Base-by-base conservation (phyloP, 2,113 vertebrate genomes). In the Tringa solitaria region DNA sequence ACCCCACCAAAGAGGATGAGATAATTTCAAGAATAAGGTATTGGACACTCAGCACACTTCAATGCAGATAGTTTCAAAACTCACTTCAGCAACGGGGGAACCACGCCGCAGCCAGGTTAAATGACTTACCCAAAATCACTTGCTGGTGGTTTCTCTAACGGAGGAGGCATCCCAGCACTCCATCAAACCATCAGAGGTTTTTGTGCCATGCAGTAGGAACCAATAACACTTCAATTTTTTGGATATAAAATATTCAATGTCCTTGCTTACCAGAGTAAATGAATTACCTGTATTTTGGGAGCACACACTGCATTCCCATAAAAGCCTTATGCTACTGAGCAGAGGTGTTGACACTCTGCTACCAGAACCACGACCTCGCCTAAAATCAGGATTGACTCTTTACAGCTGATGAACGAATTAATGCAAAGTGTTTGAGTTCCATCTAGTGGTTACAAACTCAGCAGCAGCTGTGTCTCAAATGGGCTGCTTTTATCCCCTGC, bases 401-500 rank as follows among this genome's bases (percentile, higher is more conserved):
- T n/a, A 4, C 1, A 1, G 48, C 27, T 1, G 18, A 10, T 6
- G 41, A 53, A 37, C 13, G 24, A 61, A 64, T 41, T 32, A 45
- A 33, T 56, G 21, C n/a, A 21, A 85, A 89, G 85, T 20, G 23
- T 18, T 83, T 35, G 88, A 63, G 70, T 84, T 88, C 96, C 96
- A 95, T 51, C 96, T 96, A 84, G 92, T 81, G 96, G 96, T 41
- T 80, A 43, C 33, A 59, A 30, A 32, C 78, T 59, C 78, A 53
- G 1, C 39, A 46, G 67, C 89, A 87, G n/a, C 15, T 30, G 3
- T 28, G 9, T 37, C 54, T 56, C 28, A 33, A 16, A 41, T 2
- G 10, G 35, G 23, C 68, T 37, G 20, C 7, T 67, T 33, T 50
- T 8, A 20, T 11, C 3, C 26, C 22, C 3, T 2, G 19, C 15